phyloP scores from a whole-genome alignment of 2,797 vertebrate genomes.

The Brachymystax lenok region DNA sequence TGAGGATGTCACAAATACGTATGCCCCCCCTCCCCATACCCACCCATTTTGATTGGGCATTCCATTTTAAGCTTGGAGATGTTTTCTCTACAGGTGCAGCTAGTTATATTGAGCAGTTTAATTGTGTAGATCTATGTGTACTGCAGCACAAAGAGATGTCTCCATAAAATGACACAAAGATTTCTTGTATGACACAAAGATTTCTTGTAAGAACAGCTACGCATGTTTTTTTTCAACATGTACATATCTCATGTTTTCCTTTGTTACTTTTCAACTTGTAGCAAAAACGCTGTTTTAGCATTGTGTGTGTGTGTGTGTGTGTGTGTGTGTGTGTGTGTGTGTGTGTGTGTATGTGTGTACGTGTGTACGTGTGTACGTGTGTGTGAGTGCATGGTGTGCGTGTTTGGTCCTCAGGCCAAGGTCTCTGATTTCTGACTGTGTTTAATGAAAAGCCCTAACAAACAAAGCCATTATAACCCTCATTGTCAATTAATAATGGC shows the following conservation, averaged over 20 bases:
- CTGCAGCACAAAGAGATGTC: no score
- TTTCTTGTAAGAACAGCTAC: background rate
- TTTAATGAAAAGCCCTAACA: constrained; percentile 57
- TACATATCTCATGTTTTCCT: background rate
- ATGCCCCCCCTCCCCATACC: background rate
- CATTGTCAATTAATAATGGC: constrained; percentile 61
- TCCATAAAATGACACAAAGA: no score
- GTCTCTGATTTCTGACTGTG: constrained; percentile 62
- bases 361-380: background rate
- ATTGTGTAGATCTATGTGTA: no score
- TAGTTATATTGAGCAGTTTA: background rate
- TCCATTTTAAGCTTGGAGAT: background rate
- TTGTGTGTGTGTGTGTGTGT: background rate
- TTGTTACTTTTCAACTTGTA: background rate
- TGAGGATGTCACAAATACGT: constrained; percentile 54
- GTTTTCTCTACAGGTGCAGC: constrained; percentile 36
- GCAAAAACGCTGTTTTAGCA: background rate
- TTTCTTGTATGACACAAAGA: background rate
- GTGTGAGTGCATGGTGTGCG: constrained; percentile 3
- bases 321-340: background rate
- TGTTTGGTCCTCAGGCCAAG: constrained; percentile 24
- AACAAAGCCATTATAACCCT: constrained; percentile 62
- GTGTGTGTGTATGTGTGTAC: background rate
- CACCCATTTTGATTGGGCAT: background rate
- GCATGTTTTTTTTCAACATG: background rate